phyloP scores from a whole-genome alignment of 2,113 vertebrate genomes.

The Fulica atra region DNA sequence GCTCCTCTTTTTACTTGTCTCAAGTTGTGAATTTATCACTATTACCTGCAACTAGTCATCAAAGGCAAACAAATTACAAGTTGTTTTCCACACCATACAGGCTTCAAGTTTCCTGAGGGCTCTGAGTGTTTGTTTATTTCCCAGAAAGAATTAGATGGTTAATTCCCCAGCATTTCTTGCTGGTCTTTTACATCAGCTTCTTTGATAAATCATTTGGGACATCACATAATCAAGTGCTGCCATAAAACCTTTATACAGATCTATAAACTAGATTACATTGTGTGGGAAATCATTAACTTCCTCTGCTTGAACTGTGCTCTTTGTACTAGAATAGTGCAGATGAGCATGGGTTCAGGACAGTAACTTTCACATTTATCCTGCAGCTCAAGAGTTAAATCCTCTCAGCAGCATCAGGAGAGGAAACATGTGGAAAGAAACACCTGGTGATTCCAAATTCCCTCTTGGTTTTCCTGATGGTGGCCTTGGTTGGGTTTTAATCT shows the following conservation, averaged over 20 bases:
- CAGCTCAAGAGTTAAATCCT: slow-evolving; percentile 7
- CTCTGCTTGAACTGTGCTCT: slow-evolving; percentile 13
- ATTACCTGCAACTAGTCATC: slow-evolving; percentile 14
- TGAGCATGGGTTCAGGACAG: neutral
- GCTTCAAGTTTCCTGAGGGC: slow-evolving; percentile 47
- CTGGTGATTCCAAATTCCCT: neutral
- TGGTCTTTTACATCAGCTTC: slow-evolving; percentile 74
- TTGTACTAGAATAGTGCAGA: slow-evolving; percentile 7
- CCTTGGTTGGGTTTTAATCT: neutral
- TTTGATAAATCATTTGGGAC: slow-evolving; percentile 77
- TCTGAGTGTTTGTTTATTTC: slow-evolving; percentile 38
- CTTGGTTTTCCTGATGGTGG: neutral
- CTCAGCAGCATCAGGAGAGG: neutral
- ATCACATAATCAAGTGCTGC: slow-evolving; percentile 53
- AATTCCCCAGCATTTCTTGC: slow-evolving; percentile 64
- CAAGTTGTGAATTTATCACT: slow-evolving; percentile 38
- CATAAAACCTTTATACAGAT: slow-evolving; percentile 69
- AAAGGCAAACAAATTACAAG: slow-evolving; percentile 30
- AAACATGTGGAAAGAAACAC: slow-evolving; percentile 20
- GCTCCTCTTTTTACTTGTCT: slow-evolving; percentile 21
- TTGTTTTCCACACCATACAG: slow-evolving; percentile 9
- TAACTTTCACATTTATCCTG: neutral
- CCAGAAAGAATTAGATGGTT: slow-evolving; percentile 43
- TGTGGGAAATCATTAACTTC: slow-evolving; percentile 62
- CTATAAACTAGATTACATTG: slow-evolving; percentile 67